Evolutionary conservation across 2,797 vertebrate species (phyloP), one percentile per base, ranked within the genome.

Genomic region (Coilia nasus): DNA sequence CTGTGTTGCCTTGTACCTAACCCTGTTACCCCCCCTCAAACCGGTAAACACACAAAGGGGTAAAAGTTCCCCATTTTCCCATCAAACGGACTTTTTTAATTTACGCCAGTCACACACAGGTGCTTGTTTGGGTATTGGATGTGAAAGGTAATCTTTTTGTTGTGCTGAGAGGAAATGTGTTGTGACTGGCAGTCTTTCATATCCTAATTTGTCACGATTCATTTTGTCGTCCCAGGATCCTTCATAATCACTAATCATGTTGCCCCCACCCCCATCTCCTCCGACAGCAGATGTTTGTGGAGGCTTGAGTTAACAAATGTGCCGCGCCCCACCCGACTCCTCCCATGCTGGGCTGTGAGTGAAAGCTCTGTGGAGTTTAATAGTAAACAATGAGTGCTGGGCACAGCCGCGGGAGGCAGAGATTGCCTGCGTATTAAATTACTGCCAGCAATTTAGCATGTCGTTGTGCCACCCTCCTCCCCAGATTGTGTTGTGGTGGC

Each of bases 351-450:
- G 62, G 57, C 54, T 64, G 67, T 82, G 85, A 82, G 71, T 59
- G 88, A 84, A 87, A 90, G 89, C 83, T 87, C 85, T 82, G 67
- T 82, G 82, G 86, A 86, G 84, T 91, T 89, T 88, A 90, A 88
- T 84, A 80, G 90, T 87, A 89, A 91, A 91, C 88, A 90, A 88
- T 85, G 85, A 84, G 82, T 82, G 41, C 85, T 75, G 2, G 57
- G 87, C 85, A 89, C 87, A 88, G 88, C 86, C 89, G 86, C 62
- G 67, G 80, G 84, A 87, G 57, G 67, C 84, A 84, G 57, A 89
- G 83, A 91, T 87, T 88, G 64, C 86, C 85, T 89, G 83, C 86
- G 88, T 81, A 54, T 71, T 91, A 86, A 93, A 92, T 91, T 88
- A 91, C 89, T 83, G 85, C 82, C 59, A 57, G 81, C 87, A 90